A percentile compares a stretch with the other conserved stretches of the same genome.
phyloP scores from a whole-genome alignment of 1,140 invertebrate genomes.

The Pseudobourletiella spinata region DNA sequence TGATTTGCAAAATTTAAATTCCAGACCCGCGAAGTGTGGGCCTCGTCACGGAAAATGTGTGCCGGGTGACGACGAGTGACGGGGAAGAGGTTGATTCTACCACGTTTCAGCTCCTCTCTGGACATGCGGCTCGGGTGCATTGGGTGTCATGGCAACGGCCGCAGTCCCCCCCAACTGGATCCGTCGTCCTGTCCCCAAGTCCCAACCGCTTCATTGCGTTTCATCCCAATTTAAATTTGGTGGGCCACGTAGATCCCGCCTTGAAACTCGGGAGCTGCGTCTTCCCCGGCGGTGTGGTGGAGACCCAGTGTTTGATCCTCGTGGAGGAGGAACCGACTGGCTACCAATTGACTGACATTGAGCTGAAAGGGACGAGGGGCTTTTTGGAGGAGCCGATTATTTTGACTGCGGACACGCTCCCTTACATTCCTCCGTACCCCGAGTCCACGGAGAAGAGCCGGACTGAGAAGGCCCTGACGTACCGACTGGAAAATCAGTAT shows the following conservation, averaged over 20 bases:
- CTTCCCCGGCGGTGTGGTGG: conserved; percentile 12
- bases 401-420: not conserved
- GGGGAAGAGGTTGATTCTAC: not conserved
- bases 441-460: conserved; percentile 12
- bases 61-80: conserved; percentile 20
- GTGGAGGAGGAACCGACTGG: conserved; percentile 29
- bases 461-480: conserved; percentile 29
- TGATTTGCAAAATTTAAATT: not conserved
- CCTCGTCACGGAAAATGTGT: conserved; percentile 15
- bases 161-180: conserved; percentile 25
- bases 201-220: conserved; percentile 26
- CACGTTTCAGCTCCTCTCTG: conserved; percentile 24
- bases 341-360: conserved; percentile 29
- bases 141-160: conserved; percentile 28
- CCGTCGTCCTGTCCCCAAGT: conserved; percentile 21
- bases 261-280: conserved; percentile 18
- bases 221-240: conserved; percentile 8
- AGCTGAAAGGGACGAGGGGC: conserved; percentile 26
- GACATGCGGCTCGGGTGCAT: conserved; percentile 17
- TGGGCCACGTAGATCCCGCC: conserved; percentile 26
- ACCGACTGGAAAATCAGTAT: conserved; percentile 17
- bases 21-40: conserved; percentile 25
- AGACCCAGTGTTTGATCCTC: conserved; percentile 22
- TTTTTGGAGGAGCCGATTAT: conserved; percentile 31
- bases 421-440: conserved; percentile 2